Percentiles rank a stretch among this genome's conserved stretches.
Evolutionary conservation across 2,888 invertebrate genomes (phyloP).

Genomic region (Xestobium rufovillosum): DNA sequence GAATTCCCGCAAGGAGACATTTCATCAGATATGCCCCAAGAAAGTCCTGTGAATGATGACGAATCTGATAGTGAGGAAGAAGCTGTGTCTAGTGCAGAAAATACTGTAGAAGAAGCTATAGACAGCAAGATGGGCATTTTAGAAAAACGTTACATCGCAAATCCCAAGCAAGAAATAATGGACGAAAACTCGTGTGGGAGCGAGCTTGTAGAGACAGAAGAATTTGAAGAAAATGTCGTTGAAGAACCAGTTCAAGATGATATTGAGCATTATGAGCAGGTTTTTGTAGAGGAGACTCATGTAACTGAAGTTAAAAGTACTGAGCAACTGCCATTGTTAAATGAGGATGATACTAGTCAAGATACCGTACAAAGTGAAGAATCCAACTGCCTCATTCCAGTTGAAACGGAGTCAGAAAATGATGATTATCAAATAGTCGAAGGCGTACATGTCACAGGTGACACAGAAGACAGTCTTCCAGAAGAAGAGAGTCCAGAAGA

Average conservation of each 20-base stretch:
- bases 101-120: conserved; percentile 1
- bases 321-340: too few relatives aligned
- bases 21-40: too few relatives aligned
- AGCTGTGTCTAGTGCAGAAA: not conserved
- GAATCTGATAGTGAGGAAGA: not conserved
- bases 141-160: not conserved
- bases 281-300: conserved; percentile 11
- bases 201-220: not conserved
- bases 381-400: not conserved
- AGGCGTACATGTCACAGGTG: conserved; percentile 33
- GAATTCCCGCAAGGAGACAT: too few relatives aligned
- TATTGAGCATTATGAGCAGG: conserved; percentile 11
- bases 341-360: conserved; percentile 5
- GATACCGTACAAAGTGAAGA: not conserved
- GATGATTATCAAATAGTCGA: conserved; percentile 34
- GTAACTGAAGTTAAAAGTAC: not conserved
- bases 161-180: not conserved
- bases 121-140: not conserved
- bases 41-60: not conserved
- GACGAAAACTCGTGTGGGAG: not conserved
- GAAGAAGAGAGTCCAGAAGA: conserved; percentile 12
- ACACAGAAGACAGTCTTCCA: conserved; percentile 16
- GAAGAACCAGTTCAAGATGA: conserved; percentile 12
- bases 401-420: conserved; percentile 24
- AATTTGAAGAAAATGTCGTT: conserved; percentile 6